Evolutionary conservation across 2,888 invertebrate species (phyloP), one percentile per base, ranked within the genome.

Genomic region (Amblyjoppa proteus): DNA sequence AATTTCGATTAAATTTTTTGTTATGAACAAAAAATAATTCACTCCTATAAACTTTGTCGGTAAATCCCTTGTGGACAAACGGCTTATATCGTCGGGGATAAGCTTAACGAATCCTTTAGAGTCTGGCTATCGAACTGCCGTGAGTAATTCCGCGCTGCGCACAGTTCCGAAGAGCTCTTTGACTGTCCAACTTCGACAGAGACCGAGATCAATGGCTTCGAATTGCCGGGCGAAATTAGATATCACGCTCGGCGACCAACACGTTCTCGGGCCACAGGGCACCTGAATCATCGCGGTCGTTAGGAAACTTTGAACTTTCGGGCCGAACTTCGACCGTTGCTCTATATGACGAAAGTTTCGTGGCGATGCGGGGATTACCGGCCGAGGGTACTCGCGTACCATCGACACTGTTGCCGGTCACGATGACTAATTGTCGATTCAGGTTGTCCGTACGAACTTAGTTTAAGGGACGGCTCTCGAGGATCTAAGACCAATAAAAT

Each of bases 221-320:
- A 86, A 83, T 81, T 78, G 53, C 49, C 16, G 74, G 20, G 53
- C 49, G 58, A 86, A 78, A 83, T 83, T 86, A 34, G 49, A 73
- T 45, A 45, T 85, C 77, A 16, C 49, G 51, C 78, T 41, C 53
- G 61, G 16, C 61, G 68, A 49, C 75, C 58, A 61, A 79, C 45
- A 34, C 41, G 16, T 16, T 68, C 38, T 31, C 70, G 51, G 51
- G 45, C 51, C 49, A 34, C 16, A n/a, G 28, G 61, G 31, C 61
- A 20, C 61, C 73, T 83, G 83, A 85, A 80, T 83, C 82, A 85
- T 85, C 82, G 58, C 68, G 77, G 77, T 81, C 79, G 83, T 83
- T 81, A 64, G 77, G 74, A 83, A 86, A 86, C 81, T 86, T 86
- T 69, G 25, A 61, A 86, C 83, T 81, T 86, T 81, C 66, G 28